Evolutionary conservation across 2,888 invertebrate species (phyloP).

Genomic region (Pachymerium ferrugineum): DNA sequence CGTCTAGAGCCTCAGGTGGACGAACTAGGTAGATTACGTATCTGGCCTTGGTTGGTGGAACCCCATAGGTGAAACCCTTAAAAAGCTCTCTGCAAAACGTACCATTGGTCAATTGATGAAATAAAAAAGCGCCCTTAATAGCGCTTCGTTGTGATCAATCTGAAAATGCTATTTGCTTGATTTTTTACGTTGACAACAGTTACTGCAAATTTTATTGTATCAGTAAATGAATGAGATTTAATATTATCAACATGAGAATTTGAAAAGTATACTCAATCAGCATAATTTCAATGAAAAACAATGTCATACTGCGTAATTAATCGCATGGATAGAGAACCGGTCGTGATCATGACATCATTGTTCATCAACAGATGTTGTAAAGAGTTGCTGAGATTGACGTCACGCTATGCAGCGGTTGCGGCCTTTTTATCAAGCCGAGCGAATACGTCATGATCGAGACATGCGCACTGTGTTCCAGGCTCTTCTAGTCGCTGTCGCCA

Average conservation of each 20-base stretch:
- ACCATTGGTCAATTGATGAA: neutral
- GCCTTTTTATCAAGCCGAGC: neutral
- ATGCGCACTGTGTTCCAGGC: neutral
- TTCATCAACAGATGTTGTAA: neutral
- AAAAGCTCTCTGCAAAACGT: neutral
- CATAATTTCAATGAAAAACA: neutral
- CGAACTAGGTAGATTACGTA: constrained; percentile 4
- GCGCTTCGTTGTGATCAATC: neutral
- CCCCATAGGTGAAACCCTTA: neutral
- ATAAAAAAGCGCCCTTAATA: neutral
- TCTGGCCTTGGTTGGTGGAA: neutral
- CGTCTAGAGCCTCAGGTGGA: neutral
- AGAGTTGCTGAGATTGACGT: neutral
- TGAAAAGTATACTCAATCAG: neutral
- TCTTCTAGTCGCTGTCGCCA: constrained; percentile 10
- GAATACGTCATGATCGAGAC: neutral
- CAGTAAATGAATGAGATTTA: neutral
- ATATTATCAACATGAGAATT: neutral
- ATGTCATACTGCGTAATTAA: neutral
- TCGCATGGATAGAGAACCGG: neutral
- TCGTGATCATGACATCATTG: neutral
- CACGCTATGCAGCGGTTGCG: neutral
- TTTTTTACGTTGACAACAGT: neutral
- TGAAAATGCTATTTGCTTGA: neutral
- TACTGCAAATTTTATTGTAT: neutral